phyloP scores from a whole-genome alignment of 2,113 vertebrate genomes.

The Uria aalge region DNA sequence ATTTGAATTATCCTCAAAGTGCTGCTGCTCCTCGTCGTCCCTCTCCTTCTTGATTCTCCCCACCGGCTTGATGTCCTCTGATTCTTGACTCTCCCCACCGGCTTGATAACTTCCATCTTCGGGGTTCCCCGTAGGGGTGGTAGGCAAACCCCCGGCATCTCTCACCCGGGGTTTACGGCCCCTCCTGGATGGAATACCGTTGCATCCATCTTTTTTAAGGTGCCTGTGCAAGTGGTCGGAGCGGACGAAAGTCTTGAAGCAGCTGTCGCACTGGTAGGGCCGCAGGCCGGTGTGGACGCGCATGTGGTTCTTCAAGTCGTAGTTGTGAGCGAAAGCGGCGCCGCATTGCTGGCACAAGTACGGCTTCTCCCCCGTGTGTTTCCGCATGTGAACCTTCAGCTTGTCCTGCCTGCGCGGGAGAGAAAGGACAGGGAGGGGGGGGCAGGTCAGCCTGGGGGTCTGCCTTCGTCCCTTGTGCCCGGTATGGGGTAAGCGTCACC shows the following conservation, averaged over 20 bases:
- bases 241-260: constrained; percentile 98
- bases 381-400: constrained; percentile 98
- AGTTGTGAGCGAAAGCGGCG: constrained; percentile 97
- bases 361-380: constrained; percentile 98
- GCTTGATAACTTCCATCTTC: constrained; percentile 28
- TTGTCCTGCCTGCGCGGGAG: constrained; percentile 90
- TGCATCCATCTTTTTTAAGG: constrained; percentile 98
- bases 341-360: constrained; percentile 97
- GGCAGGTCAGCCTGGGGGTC: not conserved
- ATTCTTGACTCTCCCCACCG: not conserved
- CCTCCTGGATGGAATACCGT: constrained; percentile 89
- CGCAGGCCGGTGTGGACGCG: constrained; percentile 95
- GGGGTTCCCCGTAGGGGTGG: not conserved
- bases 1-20: constrained; percentile 73
- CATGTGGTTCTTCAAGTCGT: constrained; percentile 99
- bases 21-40: constrained; percentile 60
- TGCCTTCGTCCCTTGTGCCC: not conserved
- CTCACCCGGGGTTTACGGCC: constrained; percentile 89
- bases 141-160: constrained; percentile 54
- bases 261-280: constrained; percentile 98
- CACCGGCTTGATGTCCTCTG: not conserved
- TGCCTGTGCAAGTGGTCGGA: constrained; percentile 98
- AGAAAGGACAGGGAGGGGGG: not conserved
- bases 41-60: constrained; percentile 10
- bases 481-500: not conserved